These are phyloP conservation scores for Melinaea menophilus DNA, from an alignment of 2,888 invertebrate genomes.

Conservation along the genomic window DNA sequence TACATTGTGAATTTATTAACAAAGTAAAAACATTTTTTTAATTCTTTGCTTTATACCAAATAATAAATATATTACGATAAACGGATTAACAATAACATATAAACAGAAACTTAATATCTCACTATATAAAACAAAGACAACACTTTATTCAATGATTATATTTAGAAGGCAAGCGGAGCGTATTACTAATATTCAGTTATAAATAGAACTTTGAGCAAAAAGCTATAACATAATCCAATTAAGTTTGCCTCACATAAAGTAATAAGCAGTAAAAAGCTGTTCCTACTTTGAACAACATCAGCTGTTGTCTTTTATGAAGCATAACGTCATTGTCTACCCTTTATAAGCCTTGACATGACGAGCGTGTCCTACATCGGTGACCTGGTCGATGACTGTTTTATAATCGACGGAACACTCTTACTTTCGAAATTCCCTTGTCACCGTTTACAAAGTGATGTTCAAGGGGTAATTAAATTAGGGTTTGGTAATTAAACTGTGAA, in stretches of 20 bases:
- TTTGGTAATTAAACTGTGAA: neutral
- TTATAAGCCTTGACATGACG: conserved; percentile 4
- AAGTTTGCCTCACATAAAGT: neutral
- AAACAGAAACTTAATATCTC: too few species aligned
- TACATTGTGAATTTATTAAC: too few species aligned
- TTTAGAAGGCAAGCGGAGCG: too few species aligned
- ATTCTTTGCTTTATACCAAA: too few species aligned
- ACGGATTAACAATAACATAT: too few species aligned
- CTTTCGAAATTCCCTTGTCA: neutral
- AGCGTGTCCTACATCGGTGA: conserved; percentile 2
- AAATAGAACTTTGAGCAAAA: neutral
- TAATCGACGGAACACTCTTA: conserved; percentile 1
- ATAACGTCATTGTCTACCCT: conserved; percentile 6
- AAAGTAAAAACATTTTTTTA: too few species aligned
- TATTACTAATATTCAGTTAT: too few species aligned
- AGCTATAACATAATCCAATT: neutral
- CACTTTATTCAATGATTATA: too few species aligned
- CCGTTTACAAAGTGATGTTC: neutral
- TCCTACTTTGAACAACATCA: neutral
- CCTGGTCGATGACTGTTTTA: conserved; percentile 3
- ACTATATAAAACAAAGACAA: too few species aligned
- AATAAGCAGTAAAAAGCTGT: neutral
- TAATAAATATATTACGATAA: too few species aligned
- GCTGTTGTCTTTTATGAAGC: conserved; percentile 4
- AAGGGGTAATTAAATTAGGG: neutral